Base-by-base conservation (phyloP, 2,113 vertebrate species). In the Rhombomys opimus region DNA sequence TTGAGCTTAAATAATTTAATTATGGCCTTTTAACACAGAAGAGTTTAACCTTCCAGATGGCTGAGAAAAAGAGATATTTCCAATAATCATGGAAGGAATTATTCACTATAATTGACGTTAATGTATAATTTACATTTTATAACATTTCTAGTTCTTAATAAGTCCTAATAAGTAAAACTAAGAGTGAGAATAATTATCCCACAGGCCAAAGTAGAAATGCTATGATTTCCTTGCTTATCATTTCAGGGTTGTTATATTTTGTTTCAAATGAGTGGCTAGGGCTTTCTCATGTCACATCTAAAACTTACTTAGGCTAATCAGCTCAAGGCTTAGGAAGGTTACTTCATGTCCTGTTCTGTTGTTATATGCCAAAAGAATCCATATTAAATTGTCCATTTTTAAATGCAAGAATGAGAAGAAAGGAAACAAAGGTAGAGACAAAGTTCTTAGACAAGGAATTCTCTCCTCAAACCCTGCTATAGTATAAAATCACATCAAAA, bases 51-150 rank as follows among this genome's bases (percentile, higher is more conserved):
- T 95, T 97, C 86, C 77, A 87, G 67, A 93, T 90, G 92, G 35
- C 63, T 84, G 46, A 96, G 68, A 67, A 96, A 97, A 97, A 96
- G 38, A 90, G 38, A 52, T 92, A 95, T 94, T 94, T 84, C 68
- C 61, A 89, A 78, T 93, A 96, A 92, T 95, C 75, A 73, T 65
- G 72, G 27, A 94, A 94, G 93, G 15, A 17, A 93, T 95, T 91
- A 95, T 94, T 96, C 88, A 96, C 78, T 91, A 57, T 97, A 97
- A 96, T 96, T 97, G 95, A 93, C 68, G 38, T 90, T 96, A 93
- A 96, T 92, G 68, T 95, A 70, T 89, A 95, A 89, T 96, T 96
- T 94, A 87, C 35, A 95, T 94, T 87, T 72, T 54, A 46, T 91
- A 95, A 94, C 92, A 46, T 72, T 68, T 52, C 57, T 94, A 85